A percentile compares a stretch with the other conserved stretches of the same genome.
phyloP scores from a whole-genome alignment of 37 sponge, comb jelly and placozoan species.

The Agelas oroides region DNA sequence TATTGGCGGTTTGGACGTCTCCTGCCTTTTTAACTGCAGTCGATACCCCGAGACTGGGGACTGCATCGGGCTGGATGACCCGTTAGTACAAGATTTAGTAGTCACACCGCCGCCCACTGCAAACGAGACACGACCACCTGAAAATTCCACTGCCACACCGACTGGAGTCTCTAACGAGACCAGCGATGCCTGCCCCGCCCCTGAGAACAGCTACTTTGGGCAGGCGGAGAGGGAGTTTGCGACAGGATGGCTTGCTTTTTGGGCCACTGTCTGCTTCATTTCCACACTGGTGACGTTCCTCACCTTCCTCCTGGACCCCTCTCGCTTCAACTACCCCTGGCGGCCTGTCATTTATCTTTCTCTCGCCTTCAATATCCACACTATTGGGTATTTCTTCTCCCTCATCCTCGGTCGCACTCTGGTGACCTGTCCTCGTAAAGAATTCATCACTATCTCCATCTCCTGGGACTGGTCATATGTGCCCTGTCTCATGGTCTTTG shows the following conservation, averaged over 20 bases:
- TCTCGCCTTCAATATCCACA: constrained; percentile 73
- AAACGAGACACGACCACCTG: no score
- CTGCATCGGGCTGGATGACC: constrained; percentile 15
- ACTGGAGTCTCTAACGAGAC: background rate
- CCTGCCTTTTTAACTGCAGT: constrained; percentile 9
- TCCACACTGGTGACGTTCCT: constrained; percentile 81
- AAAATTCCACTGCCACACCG: background rate
- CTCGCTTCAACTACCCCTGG: constrained; percentile 90
- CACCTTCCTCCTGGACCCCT: constrained; percentile 83
- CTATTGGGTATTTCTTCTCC: constrained; percentile 73
- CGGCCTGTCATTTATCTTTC: constrained; percentile 88
- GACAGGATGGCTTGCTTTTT: constrained; percentile 72
- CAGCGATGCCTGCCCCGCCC: constrained; percentile 36
- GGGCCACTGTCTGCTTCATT: constrained; percentile 78
- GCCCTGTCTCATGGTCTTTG: constrained; percentile 72
- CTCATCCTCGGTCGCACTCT: constrained; percentile 50
- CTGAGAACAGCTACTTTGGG: constrained; percentile 44
- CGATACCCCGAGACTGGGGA: constrained; percentile 8
- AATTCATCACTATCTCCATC: constrained; percentile 34
- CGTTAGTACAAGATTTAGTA: background rate
- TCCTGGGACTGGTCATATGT: constrained; percentile 65
- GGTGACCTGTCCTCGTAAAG: constrained; percentile 62
- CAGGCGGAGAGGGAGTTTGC: constrained; percentile 60
- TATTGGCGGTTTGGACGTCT: background rate
- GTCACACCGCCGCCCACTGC: background rate